These are phyloP conservation scores for Lepilemur septentrionalis DNA, from an alignment of 2,797 vertebrate genomes.

Conservation along the genomic window DNA sequence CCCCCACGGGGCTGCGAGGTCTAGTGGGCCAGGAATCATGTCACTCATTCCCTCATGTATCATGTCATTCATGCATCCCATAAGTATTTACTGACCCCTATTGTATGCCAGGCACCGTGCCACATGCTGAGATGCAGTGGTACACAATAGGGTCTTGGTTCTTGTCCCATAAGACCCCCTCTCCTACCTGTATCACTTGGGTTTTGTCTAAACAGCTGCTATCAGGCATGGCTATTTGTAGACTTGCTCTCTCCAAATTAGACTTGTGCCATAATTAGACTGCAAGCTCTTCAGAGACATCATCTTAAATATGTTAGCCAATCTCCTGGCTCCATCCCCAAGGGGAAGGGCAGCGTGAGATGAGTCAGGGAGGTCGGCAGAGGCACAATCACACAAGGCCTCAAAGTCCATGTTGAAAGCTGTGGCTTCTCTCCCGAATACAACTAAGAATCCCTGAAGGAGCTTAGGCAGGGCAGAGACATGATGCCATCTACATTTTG, in stretches of 20 bases:
- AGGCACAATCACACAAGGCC: background rate
- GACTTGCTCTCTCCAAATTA: background rate
- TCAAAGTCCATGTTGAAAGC: background rate
- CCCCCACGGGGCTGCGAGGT: background rate
- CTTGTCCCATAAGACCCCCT: background rate
- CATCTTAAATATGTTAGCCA: background rate
- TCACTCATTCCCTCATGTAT: background rate
- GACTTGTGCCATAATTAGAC: background rate
- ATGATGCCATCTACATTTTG: background rate
- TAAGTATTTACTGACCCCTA: background rate
- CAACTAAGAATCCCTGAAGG: background rate
- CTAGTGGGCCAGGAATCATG: background rate
- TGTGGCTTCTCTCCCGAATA: background rate
- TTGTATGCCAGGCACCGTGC: background rate
- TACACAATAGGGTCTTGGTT: background rate
- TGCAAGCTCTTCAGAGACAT: background rate
- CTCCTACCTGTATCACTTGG: background rate
- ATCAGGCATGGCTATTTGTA: background rate
- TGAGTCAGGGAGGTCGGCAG: background rate
- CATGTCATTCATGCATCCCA: background rate
- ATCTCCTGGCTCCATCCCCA: background rate
- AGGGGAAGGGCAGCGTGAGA: background rate
- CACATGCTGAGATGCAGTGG: background rate
- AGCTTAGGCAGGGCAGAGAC: background rate
- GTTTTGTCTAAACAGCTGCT: background rate